A percentile compares a stretch with the other conserved stretches of the same genome.
These are phyloP conservation scores for Spongia lamella DNA, from an alignment of 37 sponge, comb jelly and placozoan species.

Conservation along the genomic window DNA sequence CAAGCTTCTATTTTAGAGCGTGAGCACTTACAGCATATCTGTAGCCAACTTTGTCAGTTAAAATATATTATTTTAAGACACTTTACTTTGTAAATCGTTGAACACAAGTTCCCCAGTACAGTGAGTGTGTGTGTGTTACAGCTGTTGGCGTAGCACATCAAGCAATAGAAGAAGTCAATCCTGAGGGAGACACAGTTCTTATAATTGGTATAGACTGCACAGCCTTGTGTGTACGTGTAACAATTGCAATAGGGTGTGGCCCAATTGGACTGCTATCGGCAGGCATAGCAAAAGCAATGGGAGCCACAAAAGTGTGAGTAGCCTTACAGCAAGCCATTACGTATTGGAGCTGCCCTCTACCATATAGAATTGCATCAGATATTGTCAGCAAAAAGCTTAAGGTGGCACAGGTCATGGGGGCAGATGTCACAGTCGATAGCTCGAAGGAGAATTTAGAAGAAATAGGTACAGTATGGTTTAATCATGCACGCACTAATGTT, in stretches of 20 bases:
- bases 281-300: constrained; percentile 76
- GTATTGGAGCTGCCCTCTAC: no score
- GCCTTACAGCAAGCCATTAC: no score
- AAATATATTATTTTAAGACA: no score
- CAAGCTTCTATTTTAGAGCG: constrained; percentile 84
- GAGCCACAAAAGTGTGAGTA: constrained; percentile 81
- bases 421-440: constrained; percentile 76
- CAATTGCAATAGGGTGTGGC: constrained; percentile 74
- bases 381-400: constrained; percentile 59
- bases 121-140: no score
- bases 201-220: constrained; percentile 77
- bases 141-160: constrained; percentile 94
- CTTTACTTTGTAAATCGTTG: no score
- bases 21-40: no score
- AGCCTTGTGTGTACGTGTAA: no score
- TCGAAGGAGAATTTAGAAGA: constrained; percentile 66
- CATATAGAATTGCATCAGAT: constrained; percentile 80
- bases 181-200: constrained; percentile 71
- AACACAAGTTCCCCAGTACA: no score
- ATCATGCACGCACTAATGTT: background rate
- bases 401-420: constrained; percentile 72
- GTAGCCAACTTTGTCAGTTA: no score
- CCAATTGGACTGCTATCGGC: constrained; percentile 84
- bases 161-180: constrained; percentile 78
- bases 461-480: no score